Evolutionary conservation across 2,888 invertebrate genomes (phyloP).

Genomic region (Caenorhabditis zanzibari): DNA sequence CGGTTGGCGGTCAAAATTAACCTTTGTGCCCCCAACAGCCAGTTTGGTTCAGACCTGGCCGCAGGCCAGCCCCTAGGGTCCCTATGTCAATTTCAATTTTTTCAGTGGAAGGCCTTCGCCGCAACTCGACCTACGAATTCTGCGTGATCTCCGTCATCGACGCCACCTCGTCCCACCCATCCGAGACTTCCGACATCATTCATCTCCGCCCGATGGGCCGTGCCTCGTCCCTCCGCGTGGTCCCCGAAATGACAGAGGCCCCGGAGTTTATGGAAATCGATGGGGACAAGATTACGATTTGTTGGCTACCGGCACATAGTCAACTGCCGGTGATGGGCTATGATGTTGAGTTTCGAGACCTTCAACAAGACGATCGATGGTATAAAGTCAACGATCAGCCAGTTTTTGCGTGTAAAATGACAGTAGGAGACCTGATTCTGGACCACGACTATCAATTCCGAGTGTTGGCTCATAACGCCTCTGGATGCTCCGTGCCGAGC

Average conservation of each 20-base stretch:
- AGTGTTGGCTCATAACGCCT: conserved; percentile 82
- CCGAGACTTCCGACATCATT: conserved; percentile 80
- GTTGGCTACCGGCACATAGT: conserved; percentile 83
- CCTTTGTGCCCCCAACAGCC: no score
- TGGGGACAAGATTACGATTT: conserved; percentile 81
- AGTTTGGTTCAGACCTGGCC: no score
- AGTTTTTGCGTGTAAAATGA: conserved; percentile 83
- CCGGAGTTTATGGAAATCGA: conserved; percentile 82
- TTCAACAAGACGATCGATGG: conserved; percentile 82
- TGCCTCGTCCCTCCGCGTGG: conserved; percentile 64
- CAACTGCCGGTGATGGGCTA: conserved; percentile 82
- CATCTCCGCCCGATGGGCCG: conserved; percentile 76
- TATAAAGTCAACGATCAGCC: conserved; percentile 83
- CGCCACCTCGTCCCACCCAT: conserved; percentile 75
- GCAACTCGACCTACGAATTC: conserved; percentile 83
- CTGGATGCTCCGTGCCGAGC: conserved; percentile 81
- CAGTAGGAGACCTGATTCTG: conserved; percentile 81
- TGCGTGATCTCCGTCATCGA: conserved; percentile 79
- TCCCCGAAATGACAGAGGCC: conserved; percentile 78
- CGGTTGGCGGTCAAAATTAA: no score
- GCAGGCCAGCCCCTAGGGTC: no score
- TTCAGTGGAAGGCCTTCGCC: conserved; percentile 80
- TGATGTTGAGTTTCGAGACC: conserved; percentile 83
- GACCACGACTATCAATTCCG: conserved; percentile 83
- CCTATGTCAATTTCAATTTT: not conserved